These are phyloP conservation scores for Pachydiplax longipennis DNA, from an alignment of 2,888 invertebrate genomes.

Conservation along the genomic window DNA sequence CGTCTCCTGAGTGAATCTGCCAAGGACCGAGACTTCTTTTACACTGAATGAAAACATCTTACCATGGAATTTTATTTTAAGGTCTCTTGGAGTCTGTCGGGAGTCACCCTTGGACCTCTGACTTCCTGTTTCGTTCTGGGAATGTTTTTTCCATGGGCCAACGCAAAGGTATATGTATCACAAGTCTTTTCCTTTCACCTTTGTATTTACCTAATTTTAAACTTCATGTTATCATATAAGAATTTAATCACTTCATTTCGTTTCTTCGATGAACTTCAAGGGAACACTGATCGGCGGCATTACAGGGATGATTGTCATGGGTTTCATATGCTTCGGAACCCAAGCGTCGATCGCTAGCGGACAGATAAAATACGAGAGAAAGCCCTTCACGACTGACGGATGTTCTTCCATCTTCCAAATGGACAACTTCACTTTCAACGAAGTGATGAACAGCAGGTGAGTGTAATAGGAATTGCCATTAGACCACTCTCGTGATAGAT, in stretches of 20 bases:
- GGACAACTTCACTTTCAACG: too few species aligned
- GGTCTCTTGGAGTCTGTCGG: constrained; percentile 73
- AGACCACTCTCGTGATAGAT: too few species aligned
- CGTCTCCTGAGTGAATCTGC: too few species aligned
- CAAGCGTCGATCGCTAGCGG: constrained; percentile 73
- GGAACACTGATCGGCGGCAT: constrained; percentile 72
- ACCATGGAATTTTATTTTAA: constrained; percentile 63
- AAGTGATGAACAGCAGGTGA: too few species aligned
- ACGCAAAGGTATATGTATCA: constrained; percentile 66
- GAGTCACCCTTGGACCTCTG: constrained; percentile 82
- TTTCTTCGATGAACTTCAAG: constrained; percentile 57
- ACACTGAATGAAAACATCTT: too few species aligned
- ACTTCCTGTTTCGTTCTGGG: constrained; percentile 85
- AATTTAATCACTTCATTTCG: too few species aligned
- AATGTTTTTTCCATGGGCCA: constrained; percentile 83
- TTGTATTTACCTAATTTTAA: too few species aligned
- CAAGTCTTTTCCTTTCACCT: background rate
- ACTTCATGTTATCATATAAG: too few species aligned
- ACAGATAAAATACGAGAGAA: constrained; percentile 67
- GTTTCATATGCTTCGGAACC: constrained; percentile 75
- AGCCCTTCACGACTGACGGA: constrained; percentile 69
- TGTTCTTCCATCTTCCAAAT: constrained; percentile 56
- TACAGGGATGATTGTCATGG: constrained; percentile 67
- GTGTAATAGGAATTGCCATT: too few species aligned
- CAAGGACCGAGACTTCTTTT: too few species aligned